These are phyloP conservation scores for Pangasius sanitwongsei DNA, from an alignment of 2,797 vertebrate species.

Conservation along the genomic window DNA sequence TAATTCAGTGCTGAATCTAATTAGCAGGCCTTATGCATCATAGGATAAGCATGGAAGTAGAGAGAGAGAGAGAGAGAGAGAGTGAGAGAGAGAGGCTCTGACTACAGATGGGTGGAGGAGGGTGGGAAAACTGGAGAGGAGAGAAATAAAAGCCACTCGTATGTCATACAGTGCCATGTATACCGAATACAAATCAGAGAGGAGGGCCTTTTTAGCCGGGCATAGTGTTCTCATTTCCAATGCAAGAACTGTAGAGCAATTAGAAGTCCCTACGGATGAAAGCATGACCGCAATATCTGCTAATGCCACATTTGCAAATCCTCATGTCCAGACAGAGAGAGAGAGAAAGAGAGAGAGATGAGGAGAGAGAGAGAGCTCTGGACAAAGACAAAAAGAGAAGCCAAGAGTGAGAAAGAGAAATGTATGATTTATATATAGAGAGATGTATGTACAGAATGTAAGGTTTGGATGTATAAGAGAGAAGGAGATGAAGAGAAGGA, in stretches of 20 bases:
- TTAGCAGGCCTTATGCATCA: conserved; percentile 22
- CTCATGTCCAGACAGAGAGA: conserved; percentile 77
- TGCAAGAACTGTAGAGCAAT: conserved; percentile 94
- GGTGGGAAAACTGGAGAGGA: conserved; percentile 49
- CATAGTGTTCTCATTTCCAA: conserved; percentile 86
- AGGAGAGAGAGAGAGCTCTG: conserved; percentile 34
- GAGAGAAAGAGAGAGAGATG: conserved; percentile 38
- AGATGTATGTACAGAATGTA: background rate
- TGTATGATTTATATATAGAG: background rate
- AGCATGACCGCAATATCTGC: conserved; percentile 90
- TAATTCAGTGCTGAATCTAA: conserved; percentile 34
- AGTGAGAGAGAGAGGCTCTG: conserved; percentile 61
- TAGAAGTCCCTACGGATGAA: conserved; percentile 90
- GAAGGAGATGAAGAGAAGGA: conserved; percentile 29
- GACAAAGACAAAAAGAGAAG: conserved; percentile 50
- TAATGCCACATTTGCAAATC: conserved; percentile 99
- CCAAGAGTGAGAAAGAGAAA: conserved; percentile 49
- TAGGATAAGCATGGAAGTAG: conserved; percentile 27
- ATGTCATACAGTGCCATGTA: conserved; percentile 91
- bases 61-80: conserved; percentile 2
- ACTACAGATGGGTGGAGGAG: conserved; percentile 14
- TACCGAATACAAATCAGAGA: conserved; percentile 95
- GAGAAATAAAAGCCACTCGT: conserved; percentile 73
- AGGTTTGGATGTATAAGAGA: background rate
- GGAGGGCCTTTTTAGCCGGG: conserved; percentile 30